These are phyloP conservation scores for Phycodurus eques DNA, from an alignment of 2,113 vertebrate species.

Conservation along the genomic window DNA sequence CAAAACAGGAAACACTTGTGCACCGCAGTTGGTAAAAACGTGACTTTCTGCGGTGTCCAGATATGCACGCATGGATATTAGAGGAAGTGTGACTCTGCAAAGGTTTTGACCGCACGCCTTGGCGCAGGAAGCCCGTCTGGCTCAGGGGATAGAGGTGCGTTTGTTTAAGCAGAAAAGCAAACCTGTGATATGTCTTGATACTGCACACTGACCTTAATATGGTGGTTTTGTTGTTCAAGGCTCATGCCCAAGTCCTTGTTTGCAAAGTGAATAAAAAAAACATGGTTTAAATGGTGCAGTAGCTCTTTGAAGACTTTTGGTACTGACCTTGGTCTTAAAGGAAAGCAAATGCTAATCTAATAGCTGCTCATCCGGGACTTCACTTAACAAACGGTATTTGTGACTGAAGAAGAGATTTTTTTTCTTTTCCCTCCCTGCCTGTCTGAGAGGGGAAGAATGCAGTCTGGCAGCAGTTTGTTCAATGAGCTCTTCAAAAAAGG, in stretches of 20 bases:
- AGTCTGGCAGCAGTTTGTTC: constrained; percentile 55
- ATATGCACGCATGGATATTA: constrained; percentile 57
- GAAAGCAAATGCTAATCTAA: not conserved
- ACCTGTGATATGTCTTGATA: constrained; percentile 15
- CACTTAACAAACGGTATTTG: constrained; percentile 16
- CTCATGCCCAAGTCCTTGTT: constrained; percentile 2
- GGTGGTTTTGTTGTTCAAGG: constrained; percentile 12
- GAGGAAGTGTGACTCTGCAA: constrained; percentile 59
- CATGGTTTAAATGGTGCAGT: not conserved
- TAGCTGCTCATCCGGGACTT: constrained; percentile 10
- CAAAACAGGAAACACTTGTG: constrained; percentile 70
- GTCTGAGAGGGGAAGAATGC: constrained; percentile 44
- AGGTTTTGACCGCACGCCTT: constrained; percentile 54
- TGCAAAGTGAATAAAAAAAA: constrained; percentile 1
- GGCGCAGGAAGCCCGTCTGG: constrained; percentile 47
- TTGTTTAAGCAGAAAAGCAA: constrained; percentile 46
- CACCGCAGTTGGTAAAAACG: constrained; percentile 64
- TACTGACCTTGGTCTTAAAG: not conserved
- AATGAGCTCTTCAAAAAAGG: constrained; percentile 49
- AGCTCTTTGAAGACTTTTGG: not conserved
- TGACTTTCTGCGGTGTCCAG: constrained; percentile 62
- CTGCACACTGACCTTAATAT: constrained; percentile 21
- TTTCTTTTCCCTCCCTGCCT: constrained; percentile 47
- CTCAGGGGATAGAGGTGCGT: constrained; percentile 45
- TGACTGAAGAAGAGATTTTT: constrained; percentile 50